Conservation (phyloP, 2,113 vertebrate species). For the Grammomys dolichurus region DNA sequence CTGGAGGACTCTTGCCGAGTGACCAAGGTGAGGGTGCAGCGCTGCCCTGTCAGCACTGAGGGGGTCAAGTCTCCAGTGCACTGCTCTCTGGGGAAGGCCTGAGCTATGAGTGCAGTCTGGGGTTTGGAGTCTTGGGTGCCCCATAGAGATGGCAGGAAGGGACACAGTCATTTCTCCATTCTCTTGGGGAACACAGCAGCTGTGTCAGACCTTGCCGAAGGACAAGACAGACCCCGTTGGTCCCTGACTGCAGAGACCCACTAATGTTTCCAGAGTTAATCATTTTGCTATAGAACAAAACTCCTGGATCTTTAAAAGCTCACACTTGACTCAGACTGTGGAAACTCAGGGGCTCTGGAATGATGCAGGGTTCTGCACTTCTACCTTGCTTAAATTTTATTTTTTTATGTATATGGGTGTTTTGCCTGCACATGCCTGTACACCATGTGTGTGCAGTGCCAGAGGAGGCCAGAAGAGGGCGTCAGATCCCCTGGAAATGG, state of each 20-base stretch:
- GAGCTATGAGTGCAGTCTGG: neutral
- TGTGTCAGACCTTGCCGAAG: neutral
- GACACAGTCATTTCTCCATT: neutral
- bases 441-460: neutral
- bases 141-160: neutral
- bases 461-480: neutral
- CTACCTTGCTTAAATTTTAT: neutral
- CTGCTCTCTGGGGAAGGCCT: neutral
- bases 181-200: neutral
- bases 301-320: neutral
- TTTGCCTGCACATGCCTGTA: neutral
- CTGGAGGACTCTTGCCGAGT: slow-evolving; percentile 88
- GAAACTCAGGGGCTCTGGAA: slow-evolving; percentile 19
- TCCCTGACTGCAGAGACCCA: neutral
- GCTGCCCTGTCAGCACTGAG: neutral
- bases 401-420: neutral
- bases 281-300: neutral
- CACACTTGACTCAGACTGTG: neutral
- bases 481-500: neutral
- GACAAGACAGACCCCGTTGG: neutral
- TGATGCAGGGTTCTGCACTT: neutral
- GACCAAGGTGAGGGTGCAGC: slow-evolving; percentile 86
- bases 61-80: rapidly evolving
- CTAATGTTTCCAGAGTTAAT: neutral
- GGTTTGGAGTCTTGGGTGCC: neutral